Conservation (phyloP, 2,797 vertebrate species). For the Acanthis flammea region DNA sequence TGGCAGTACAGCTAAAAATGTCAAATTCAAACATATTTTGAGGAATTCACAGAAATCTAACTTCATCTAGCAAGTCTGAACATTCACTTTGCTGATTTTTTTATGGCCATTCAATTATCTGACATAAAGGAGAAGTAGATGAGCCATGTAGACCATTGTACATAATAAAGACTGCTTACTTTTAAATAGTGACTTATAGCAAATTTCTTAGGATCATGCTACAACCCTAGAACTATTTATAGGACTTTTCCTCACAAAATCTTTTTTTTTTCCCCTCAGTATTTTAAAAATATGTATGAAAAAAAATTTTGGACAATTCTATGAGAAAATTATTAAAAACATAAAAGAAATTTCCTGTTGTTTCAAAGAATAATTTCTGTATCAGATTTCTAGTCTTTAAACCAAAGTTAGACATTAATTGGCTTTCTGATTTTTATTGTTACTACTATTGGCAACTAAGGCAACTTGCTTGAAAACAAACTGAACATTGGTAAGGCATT, state of each 20-base stretch:
- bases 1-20: background rate
- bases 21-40: background rate
- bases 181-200: background rate
- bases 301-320: background rate
- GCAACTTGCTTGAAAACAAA: background rate
- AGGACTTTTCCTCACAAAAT: background rate
- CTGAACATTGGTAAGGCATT: background rate
- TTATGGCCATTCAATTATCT: background rate
- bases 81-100: background rate
- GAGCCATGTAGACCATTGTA: background rate
- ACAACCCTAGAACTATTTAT: background rate
- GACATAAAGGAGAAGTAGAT: background rate
- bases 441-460: background rate
- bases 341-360: background rate
- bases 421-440: background rate
- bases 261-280: background rate
- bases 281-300: background rate
- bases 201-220: background rate
- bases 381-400: background rate
- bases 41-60: background rate
- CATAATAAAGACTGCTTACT: background rate
- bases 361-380: background rate
- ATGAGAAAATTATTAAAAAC: background rate
- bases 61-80: background rate
- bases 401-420: background rate